These are phyloP conservation scores for Bovichtus diacanthus DNA, from an alignment of 2,797 vertebrate species.

Conservation along the genomic window DNA sequence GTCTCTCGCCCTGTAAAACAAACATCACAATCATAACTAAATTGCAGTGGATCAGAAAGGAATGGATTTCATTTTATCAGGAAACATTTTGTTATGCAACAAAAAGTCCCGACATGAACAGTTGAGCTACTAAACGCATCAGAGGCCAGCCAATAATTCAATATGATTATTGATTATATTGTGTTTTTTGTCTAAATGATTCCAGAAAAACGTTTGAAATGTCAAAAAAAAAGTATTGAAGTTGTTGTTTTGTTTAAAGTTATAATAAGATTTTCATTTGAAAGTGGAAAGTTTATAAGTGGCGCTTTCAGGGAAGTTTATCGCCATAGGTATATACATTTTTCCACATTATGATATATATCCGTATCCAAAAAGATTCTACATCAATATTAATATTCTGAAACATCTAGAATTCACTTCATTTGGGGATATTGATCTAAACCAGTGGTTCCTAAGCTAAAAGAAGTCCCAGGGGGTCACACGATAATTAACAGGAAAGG, in stretches of 20 bases:
- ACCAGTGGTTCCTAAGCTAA: not conserved
- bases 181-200: not conserved
- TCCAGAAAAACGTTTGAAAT: not conserved
- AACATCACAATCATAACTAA: conserved; percentile 16
- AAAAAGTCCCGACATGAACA: not conserved
- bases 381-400: not conserved
- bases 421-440: not conserved
- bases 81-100: not conserved
- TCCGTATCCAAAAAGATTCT: not conserved
- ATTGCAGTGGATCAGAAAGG: conserved; percentile 1
- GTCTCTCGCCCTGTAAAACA: conserved; percentile 50
- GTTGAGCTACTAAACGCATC: not conserved
- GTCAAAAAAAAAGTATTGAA: not conserved
- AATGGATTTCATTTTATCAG: not conserved
- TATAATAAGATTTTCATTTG: too few relatives aligned
- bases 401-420: not conserved
- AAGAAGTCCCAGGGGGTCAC: not conserved
- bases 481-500: not conserved
- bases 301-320: too few relatives aligned
- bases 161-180: not conserved
- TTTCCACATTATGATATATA: not conserved
- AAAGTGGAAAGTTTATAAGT: too few relatives aligned
- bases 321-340: too few relatives aligned
- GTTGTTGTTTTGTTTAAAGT: not conserved
- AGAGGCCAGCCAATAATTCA: not conserved